Evolutionary conservation across 2,113 vertebrate species (phyloP).

Genomic region (Nycticryphes semicollaris): DNA sequence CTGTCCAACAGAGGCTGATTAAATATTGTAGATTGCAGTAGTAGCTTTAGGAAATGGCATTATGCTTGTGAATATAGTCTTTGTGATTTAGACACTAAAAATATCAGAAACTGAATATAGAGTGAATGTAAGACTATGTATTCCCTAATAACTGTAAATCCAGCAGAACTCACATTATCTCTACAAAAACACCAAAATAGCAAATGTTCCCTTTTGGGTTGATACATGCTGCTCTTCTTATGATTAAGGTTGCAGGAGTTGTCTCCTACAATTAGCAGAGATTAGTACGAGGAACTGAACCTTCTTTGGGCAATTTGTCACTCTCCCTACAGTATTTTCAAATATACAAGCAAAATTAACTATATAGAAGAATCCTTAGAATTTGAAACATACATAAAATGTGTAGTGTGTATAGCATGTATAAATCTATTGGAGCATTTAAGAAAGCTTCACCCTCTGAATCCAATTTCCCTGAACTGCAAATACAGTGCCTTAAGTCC

Average conservation of each 20-base stretch:
- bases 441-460: not conserved
- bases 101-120: not conserved
- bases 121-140: not conserved
- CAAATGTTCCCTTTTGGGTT: not conserved
- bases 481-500: not conserved
- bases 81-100: not conserved
- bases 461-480: not conserved
- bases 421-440: not conserved
- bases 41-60: not conserved
- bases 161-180: not conserved
- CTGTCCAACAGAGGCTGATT: not conserved
- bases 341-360: not conserved
- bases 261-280: not conserved
- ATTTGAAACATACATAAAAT: not conserved
- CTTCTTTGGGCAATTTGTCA: not conserved
- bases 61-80: not conserved
- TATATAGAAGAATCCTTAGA: not conserved
- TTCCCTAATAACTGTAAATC: not conserved
- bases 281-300: not conserved
- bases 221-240: not conserved
- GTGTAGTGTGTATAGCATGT: fast-evolving
- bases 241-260: not conserved
- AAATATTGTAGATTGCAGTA: not conserved
- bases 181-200: not conserved
- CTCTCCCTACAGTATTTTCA: not conserved